Percentiles rank a stretch among this genome's conserved stretches.
phyloP scores from a whole-genome alignment of 1,140 invertebrate genomes.

The Linepithema humile region DNA sequence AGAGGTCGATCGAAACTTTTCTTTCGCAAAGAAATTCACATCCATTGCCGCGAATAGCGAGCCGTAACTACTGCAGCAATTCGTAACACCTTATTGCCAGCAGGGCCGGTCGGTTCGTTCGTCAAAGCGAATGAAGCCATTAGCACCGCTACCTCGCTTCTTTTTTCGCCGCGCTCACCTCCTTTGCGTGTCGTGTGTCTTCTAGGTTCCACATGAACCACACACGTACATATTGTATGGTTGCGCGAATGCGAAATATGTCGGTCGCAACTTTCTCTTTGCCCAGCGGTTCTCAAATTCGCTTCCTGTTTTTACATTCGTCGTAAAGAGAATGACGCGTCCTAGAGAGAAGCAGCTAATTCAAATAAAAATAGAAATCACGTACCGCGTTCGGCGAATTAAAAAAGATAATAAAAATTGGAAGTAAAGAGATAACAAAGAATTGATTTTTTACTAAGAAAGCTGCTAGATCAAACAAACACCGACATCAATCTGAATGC shows the following conservation, averaged over 20 bases:
- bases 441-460: constrained; percentile 8
- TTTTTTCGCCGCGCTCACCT: constrained; percentile 12
- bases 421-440: background rate
- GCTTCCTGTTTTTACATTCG: constrained; percentile 78
- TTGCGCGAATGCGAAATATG: constrained; percentile 81
- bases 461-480: constrained; percentile 30
- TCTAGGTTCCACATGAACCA: constrained; percentile 34
- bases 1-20: background rate
- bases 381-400: no score
- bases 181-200: constrained; percentile 42
- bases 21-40: constrained; percentile 26
- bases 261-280: constrained; percentile 83
- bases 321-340: background rate
- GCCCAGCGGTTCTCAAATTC: constrained; percentile 80
- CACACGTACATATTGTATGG: constrained; percentile 52
- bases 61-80: background rate
- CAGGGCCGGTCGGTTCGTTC: constrained; percentile 22
- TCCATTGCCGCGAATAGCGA: constrained; percentile 34
- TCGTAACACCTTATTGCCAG: constrained; percentile 69
- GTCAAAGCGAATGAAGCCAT: constrained; percentile 65
- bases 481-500: constrained; percentile 24
- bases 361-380: no score
- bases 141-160: constrained; percentile 16
- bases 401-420: background rate
- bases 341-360: background rate